Conservation (phyloP, 2,888 invertebrate genomes). For the Tanytarsus gracilentus region DNA sequence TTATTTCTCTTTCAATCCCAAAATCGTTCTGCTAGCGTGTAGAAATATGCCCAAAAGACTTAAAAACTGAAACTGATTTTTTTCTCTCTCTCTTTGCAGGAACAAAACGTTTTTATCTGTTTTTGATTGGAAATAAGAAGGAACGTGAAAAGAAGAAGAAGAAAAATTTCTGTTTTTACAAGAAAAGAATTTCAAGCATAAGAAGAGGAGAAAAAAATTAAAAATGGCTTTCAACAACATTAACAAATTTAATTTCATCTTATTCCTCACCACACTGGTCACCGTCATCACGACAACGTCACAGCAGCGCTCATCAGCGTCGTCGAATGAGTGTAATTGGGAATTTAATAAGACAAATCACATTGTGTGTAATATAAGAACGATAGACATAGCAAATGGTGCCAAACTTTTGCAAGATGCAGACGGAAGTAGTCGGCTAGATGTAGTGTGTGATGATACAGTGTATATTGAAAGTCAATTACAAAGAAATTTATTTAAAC, state of each 20-base stretch:
- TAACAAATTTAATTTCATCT: slow-evolving; percentile 5
- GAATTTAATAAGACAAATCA: slow-evolving; percentile 27
- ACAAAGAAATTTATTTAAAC: slow-evolving; percentile 59
- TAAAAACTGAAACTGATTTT: background rate
- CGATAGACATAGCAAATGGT: slow-evolving; percentile 8
- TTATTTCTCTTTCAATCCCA: background rate
- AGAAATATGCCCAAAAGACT: background rate
- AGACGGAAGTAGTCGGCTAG: slow-evolving; percentile 63
- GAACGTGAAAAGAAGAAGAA: background rate
- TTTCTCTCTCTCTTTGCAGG: background rate
- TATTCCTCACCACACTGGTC: background rate
- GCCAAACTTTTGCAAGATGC: slow-evolving; percentile 42
- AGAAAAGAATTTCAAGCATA: background rate
- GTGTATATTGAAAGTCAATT: slow-evolving; percentile 71
- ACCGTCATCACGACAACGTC: slow-evolving; percentile 4
- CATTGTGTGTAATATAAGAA: slow-evolving; percentile 27
- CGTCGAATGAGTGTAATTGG: slow-evolving; percentile 21
- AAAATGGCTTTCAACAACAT: slow-evolving; percentile 27
- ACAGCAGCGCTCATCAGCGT: background rate
- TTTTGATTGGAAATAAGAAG: background rate
- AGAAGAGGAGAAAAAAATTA: background rate
- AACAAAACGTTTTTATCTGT: slow-evolving; percentile 1
- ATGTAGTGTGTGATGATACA: slow-evolving; percentile 67
- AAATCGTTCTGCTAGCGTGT: background rate
- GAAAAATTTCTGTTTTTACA: background rate